Percentiles rank a stretch among this genome's conserved stretches.
Evolutionary conservation across 2,888 invertebrate species (phyloP).

Genomic region (Heliconius ismenius): DNA sequence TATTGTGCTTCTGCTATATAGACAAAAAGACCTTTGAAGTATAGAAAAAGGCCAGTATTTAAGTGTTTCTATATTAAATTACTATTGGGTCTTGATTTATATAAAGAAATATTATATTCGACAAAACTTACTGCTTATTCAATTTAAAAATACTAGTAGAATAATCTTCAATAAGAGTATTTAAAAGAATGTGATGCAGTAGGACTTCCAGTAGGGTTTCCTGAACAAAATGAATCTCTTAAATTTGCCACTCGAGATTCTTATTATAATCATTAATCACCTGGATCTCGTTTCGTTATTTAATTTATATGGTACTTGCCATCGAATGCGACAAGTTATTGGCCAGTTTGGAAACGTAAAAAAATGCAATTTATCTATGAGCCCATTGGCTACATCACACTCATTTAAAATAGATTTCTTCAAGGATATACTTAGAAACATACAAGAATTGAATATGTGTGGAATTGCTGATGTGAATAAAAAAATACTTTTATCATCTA

Average conservation of each 20-base stretch:
- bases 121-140: too few relatives aligned
- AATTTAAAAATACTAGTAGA: too few relatives aligned
- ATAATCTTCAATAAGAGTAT: too few relatives aligned
- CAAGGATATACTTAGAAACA: conserved; percentile 55
- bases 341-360: conserved; percentile 53
- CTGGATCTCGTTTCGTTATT: conserved; percentile 57
- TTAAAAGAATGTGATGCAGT: background rate
- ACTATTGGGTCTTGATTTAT: too few relatives aligned
- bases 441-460: conserved; percentile 60
- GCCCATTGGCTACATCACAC: conserved; percentile 55
- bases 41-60: too few relatives aligned
- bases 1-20: too few relatives aligned
- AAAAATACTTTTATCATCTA: conserved; percentile 53
- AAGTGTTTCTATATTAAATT: too few relatives aligned
- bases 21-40: too few relatives aligned
- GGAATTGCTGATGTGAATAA: conserved; percentile 60
- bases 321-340: conserved; percentile 53
- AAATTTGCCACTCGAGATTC: conserved; percentile 65
- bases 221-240: conserved; percentile 37
- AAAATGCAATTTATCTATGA: conserved; percentile 57
- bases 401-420: conserved; percentile 59
- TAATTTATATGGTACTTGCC: conserved; percentile 58
- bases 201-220: background rate
- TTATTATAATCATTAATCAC: conserved; percentile 61
- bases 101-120: too few relatives aligned